phyloP scores from a whole-genome alignment of 2,113 vertebrate species.

The Paradoxurus hermaphroditus region DNA sequence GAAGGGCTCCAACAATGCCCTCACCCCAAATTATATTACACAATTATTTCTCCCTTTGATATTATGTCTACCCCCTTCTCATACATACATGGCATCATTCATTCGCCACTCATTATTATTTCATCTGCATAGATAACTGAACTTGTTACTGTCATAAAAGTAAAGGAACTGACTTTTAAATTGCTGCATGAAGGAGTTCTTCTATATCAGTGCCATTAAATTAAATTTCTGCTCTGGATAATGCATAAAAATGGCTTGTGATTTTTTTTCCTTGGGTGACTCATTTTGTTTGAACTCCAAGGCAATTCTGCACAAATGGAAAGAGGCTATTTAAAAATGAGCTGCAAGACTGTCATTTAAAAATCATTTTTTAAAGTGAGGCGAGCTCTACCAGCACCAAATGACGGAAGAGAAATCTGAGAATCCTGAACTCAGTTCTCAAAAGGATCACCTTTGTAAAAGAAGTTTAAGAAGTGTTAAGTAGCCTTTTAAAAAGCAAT shows the following conservation, averaged over 20 bases:
- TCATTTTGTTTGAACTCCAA: constrained; percentile 75
- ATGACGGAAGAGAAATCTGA: constrained; percentile 7
- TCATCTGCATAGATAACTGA: constrained; percentile 24
- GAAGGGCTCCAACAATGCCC: not conserved
- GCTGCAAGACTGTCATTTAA: constrained; percentile 58
- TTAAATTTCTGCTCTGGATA: constrained; percentile 65
- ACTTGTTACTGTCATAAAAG: constrained; percentile 17
- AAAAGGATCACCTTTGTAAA: not conserved
- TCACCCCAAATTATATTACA: not conserved
- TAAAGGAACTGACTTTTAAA: constrained; percentile 27
- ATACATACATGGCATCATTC: not conserved
- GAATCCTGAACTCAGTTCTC: constrained; percentile 39
- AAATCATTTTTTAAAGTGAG: constrained; percentile 51
- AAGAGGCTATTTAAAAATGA: constrained; percentile 68
- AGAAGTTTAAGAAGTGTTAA: constrained; percentile 17
- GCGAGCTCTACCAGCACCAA: not conserved
- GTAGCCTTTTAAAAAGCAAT: constrained; percentile 2
- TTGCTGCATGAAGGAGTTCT: constrained; percentile 3
- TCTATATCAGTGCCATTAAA: constrained; percentile 51
- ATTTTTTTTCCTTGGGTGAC: constrained; percentile 53
- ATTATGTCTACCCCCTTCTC: not conserved
- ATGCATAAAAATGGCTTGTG: constrained; percentile 65
- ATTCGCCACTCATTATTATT: not conserved
- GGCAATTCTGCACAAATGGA: constrained; percentile 65
- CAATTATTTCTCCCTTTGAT: not conserved